Conservation (phyloP, 1,140 invertebrate species). For the Harpegnathos saltator region DNA sequence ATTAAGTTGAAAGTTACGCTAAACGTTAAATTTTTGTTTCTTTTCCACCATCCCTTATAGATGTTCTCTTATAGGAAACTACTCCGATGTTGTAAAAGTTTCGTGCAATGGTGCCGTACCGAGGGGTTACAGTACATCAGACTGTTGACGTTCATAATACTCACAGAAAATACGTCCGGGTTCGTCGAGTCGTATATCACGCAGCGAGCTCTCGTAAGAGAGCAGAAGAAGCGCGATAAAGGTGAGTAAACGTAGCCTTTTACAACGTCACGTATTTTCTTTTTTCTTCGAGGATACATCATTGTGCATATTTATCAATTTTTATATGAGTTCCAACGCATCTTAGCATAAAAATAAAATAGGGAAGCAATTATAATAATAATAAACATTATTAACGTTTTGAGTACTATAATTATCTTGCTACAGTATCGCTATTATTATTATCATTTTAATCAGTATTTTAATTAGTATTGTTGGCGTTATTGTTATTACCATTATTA, state of each 20-base stretch:
- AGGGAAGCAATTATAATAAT: neutral
- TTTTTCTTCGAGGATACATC: constrained; percentile 29
- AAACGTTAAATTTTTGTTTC: neutral
- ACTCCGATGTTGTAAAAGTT: constrained; percentile 24
- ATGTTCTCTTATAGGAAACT: constrained; percentile 17
- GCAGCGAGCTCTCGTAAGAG: constrained; percentile 62
- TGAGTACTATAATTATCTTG: too few relatives aligned
- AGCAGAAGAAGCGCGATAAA: constrained; percentile 65
- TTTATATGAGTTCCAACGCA: neutral
- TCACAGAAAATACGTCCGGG: constrained; percentile 73
- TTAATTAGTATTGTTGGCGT: neutral
- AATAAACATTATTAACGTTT: neutral
- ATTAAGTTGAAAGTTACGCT: neutral
- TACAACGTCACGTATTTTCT: constrained; percentile 66
- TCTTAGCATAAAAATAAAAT: neutral
- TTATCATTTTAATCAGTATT: neutral
- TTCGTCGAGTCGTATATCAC: constrained; percentile 76
- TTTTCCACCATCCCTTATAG: neutral
- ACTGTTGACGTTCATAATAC: constrained; percentile 65
- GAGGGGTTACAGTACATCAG: constrained; percentile 51
- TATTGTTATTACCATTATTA: neutral
- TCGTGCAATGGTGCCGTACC: neutral
- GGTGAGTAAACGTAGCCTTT: constrained; percentile 64
- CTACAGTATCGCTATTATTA: neutral
- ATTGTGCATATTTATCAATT: neutral